Evolutionary conservation across 1,140 invertebrate species (phyloP).

Genomic region (Drosophila yakuba): DNA sequence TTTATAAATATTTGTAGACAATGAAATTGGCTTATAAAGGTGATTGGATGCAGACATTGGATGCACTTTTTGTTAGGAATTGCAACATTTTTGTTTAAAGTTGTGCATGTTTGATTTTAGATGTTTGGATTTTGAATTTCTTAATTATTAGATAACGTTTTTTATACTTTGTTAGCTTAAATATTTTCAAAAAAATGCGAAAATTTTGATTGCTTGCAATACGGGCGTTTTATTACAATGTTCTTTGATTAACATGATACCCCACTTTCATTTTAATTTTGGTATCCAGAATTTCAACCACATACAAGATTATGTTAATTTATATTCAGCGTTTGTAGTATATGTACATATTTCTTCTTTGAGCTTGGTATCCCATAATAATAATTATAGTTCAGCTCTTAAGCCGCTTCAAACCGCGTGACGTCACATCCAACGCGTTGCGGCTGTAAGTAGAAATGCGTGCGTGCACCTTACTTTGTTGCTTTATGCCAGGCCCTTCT

Average conservation of each 20-base stretch:
- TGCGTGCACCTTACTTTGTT: background rate
- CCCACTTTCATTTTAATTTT: background rate
- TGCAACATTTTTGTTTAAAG: no score
- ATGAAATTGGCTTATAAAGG: no score
- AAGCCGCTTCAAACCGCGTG: background rate
- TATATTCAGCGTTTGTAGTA: background rate
- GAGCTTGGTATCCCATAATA: background rate
- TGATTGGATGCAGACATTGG: no score
- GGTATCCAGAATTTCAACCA: background rate
- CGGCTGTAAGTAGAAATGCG: background rate
- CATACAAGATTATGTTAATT: background rate
- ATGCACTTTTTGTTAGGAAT: no score
- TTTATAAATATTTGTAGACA: no score
- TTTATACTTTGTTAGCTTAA: no score
- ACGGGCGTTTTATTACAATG: background rate
- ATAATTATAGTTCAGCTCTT: background rate
- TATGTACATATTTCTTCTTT: background rate
- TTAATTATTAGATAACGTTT: no score
- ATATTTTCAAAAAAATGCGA: no score
- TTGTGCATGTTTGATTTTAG: no score
- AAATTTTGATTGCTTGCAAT: no score
- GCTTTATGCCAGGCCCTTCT: background rate
- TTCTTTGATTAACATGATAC: background rate
- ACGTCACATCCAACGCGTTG: constrained; percentile 1
- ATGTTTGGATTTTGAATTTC: no score